Percentiles rank a stretch among this genome's conserved stretches.
These are phyloP conservation scores for Allygus modestus DNA, from an alignment of 2,888 invertebrate species.

Conservation along the genomic window DNA sequence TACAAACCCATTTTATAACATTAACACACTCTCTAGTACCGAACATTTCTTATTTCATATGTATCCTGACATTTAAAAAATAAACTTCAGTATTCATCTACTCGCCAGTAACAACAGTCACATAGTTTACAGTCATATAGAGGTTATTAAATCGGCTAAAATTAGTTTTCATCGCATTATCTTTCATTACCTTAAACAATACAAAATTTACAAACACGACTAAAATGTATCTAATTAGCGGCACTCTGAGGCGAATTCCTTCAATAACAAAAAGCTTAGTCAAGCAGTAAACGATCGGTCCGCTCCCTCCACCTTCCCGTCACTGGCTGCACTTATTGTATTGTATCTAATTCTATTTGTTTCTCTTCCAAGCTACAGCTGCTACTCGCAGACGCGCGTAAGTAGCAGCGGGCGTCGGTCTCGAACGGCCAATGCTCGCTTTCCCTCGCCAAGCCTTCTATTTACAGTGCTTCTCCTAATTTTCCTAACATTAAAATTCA, in stretches of 20 bases:
- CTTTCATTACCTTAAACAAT: neutral
- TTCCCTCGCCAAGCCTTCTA: slow-evolving; percentile 9
- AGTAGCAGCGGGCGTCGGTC: neutral
- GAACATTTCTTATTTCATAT: neutral
- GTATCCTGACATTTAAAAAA: neutral
- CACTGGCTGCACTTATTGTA: neutral
- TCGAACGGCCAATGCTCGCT: neutral
- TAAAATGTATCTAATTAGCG: slow-evolving; percentile 24
- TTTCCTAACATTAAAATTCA: slow-evolving; percentile 50
- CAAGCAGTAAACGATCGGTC: neutral
- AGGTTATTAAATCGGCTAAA: slow-evolving; percentile 11
- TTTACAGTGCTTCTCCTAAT: slow-evolving; percentile 41
- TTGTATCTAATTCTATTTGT: neutral
- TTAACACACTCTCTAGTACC: neutral
- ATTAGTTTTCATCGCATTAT: neutral
- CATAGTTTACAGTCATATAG: neutral
- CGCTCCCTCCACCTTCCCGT: neutral
- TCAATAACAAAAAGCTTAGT: slow-evolving; percentile 9
- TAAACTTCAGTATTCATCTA: neutral
- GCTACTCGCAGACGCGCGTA: neutral
- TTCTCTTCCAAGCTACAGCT: neutral
- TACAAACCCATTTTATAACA: neutral
- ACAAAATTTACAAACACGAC: slow-evolving; percentile 1
- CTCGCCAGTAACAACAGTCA: neutral
- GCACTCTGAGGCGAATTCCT: slow-evolving; percentile 24